Conservation (phyloP, 1,140 invertebrate species). For the Neelides sp. region DNA sequence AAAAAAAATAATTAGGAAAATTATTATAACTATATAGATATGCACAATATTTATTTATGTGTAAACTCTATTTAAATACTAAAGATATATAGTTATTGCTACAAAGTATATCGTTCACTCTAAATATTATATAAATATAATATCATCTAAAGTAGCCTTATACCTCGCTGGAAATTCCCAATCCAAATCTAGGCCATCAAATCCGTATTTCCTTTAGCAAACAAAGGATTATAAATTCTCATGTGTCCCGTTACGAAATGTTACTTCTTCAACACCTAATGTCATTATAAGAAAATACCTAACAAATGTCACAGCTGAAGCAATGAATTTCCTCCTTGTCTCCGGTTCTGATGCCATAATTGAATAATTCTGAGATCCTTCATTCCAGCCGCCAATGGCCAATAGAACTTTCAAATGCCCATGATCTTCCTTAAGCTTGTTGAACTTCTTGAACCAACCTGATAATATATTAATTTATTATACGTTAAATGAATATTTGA, state of each 20-base stretch:
- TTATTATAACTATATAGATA: no score
- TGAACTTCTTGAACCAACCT: constrained; percentile 55
- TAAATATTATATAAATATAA: no score
- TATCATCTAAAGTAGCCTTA: no score
- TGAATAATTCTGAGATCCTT: constrained; percentile 68
- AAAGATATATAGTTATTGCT: no score
- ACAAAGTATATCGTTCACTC: no score
- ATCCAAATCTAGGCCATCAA: constrained; percentile 64
- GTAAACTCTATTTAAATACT: no score
- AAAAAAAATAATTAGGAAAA: no score
- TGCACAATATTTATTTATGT: no score
- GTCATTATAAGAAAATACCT: constrained; percentile 37
- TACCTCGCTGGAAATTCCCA: constrained; percentile 74
- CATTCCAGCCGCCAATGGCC: constrained; percentile 79
- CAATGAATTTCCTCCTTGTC: constrained; percentile 48
- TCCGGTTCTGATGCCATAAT: constrained; percentile 47
- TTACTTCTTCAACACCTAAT: neutral
- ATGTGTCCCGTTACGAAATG: neutral
- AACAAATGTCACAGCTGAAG: constrained; percentile 48
- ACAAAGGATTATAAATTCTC: constrained; percentile 30
- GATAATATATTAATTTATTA: constrained; percentile 8
- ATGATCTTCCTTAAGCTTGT: constrained; percentile 50
- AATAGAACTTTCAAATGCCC: constrained; percentile 61
- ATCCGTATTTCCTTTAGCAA: constrained; percentile 49
- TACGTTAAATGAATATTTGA: neutral